These are phyloP conservation scores for Paragorgia papillata DNA, from an alignment of 92 coral and sea anemone genomes.

Conservation along the genomic window DNA sequence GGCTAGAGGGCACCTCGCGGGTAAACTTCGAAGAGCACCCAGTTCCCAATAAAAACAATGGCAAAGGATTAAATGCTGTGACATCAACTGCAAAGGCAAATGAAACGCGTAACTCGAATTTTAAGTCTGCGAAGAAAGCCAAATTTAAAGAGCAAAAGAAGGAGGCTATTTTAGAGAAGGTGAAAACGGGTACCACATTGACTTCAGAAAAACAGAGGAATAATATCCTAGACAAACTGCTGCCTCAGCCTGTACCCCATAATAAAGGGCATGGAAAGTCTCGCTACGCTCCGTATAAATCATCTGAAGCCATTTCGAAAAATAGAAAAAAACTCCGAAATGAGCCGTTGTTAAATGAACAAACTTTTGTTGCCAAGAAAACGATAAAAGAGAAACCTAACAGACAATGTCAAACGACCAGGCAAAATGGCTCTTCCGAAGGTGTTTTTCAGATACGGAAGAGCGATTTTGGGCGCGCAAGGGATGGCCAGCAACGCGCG, in stretches of 20 bases:
- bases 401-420: background rate
- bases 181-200: background rate
- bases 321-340: background rate
- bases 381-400: background rate
- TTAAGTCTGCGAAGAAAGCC: background rate
- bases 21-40: conserved; percentile 25
- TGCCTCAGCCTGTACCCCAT: conserved; percentile 1
- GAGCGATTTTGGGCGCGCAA: too few species aligned
- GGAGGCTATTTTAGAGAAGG: background rate
- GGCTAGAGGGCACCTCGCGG: conserved; percentile 27
- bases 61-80: background rate
- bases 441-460: background rate
- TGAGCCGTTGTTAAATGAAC: background rate
- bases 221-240: conserved; percentile 14
- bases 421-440: background rate
- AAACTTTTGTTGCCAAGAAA: background rate
- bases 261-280: conserved; percentile 1
- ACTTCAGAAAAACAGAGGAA: background rate
- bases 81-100: background rate
- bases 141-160: background rate
- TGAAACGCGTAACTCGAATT: background rate
- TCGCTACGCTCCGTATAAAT: conserved; percentile 30
- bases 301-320: background rate
- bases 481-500: too few species aligned
- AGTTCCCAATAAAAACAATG: background rate